Evolutionary conservation across 2,888 invertebrate species (phyloP).

Genomic region (Athalia rosae): DNA sequence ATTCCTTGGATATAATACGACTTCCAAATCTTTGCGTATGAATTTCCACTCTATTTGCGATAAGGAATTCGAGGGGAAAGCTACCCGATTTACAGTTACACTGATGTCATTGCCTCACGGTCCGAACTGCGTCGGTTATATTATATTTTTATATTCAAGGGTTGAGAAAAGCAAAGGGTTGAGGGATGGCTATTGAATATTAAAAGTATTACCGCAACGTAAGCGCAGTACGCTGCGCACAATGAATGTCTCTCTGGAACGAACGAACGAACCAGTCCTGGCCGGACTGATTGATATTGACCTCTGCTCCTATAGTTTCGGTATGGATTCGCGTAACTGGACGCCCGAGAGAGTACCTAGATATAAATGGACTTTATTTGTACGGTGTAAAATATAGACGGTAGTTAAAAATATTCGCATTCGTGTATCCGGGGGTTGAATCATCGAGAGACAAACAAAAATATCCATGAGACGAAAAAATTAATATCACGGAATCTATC

Average conservation of each 20-base stretch:
- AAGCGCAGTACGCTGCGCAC: conserved; percentile 17
- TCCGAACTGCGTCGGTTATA: not conserved
- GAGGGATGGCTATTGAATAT: conserved; percentile 10
- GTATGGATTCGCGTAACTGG: not conserved
- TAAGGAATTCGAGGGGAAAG: not conserved
- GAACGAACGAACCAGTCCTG: not conserved
- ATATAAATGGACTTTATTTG: too few relatives aligned
- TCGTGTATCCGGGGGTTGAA: too few relatives aligned
- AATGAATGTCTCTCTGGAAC: not conserved
- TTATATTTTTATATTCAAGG: not conserved
- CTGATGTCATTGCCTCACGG: too few relatives aligned
- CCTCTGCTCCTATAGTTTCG: conserved; percentile 16
- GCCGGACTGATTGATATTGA: conserved; percentile 35
- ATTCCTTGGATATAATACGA: not conserved
- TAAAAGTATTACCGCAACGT: not conserved
- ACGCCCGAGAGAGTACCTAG: too few relatives aligned
- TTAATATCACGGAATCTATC: too few relatives aligned
- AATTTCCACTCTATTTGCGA: conserved; percentile 16
- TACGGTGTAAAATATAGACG: too few relatives aligned
- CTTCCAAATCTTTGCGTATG: not conserved
- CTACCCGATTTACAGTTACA: not conserved
- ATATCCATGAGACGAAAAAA: too few relatives aligned
- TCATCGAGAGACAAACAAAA: too few relatives aligned
- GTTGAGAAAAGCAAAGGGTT: too few relatives aligned
- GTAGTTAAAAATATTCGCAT: too few relatives aligned